Percentiles rank a stretch among this genome's conserved stretches.
phyloP scores from a whole-genome alignment of 2,888 invertebrate genomes.

The Epinotia demarniana region DNA sequence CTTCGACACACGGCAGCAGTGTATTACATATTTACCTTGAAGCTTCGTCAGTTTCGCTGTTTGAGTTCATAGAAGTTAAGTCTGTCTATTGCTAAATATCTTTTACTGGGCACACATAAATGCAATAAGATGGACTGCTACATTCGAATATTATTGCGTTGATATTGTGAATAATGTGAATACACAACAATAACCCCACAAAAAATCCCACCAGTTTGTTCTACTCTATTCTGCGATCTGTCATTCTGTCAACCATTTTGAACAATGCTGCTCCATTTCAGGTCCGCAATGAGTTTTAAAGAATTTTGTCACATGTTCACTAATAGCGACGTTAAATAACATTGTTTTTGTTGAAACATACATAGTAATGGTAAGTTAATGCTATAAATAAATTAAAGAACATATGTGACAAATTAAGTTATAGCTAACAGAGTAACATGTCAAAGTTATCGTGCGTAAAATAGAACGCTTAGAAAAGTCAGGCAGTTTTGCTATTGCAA shows the following conservation, averaged over 20 bases:
- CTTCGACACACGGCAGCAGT: slow-evolving; percentile 15
- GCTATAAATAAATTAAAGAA: not conserved
- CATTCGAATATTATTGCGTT: slow-evolving; percentile 58
- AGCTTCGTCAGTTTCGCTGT: slow-evolving; percentile 84
- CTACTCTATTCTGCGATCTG: slow-evolving; percentile 70
- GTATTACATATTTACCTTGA: slow-evolving; percentile 72
- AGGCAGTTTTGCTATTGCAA: not conserved
- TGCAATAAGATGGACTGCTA: slow-evolving; percentile 57
- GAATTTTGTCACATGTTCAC: not conserved
- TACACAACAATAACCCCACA: slow-evolving; percentile 66
- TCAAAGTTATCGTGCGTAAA: slow-evolving; percentile 13
- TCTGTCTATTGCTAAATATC: slow-evolving; percentile 66
- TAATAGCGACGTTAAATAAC: not conserved
- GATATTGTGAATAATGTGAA: slow-evolving; percentile 48
- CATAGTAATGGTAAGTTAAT: not conserved
- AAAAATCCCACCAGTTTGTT: slow-evolving; percentile 64
- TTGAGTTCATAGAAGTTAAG: slow-evolving; percentile 83
- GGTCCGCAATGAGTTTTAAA: not conserved
- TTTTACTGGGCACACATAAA: slow-evolving; percentile 65
- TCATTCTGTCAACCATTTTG: slow-evolving; percentile 77
- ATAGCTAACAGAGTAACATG: not conserved
- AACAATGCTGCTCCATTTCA: slow-evolving; percentile 53
- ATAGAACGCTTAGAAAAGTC: slow-evolving; percentile 3
- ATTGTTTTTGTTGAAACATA: not conserved
- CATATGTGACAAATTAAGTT: not conserved